phyloP scores from a whole-genome alignment of 2,113 vertebrate genomes.

The Pollimyrus isidori region DNA sequence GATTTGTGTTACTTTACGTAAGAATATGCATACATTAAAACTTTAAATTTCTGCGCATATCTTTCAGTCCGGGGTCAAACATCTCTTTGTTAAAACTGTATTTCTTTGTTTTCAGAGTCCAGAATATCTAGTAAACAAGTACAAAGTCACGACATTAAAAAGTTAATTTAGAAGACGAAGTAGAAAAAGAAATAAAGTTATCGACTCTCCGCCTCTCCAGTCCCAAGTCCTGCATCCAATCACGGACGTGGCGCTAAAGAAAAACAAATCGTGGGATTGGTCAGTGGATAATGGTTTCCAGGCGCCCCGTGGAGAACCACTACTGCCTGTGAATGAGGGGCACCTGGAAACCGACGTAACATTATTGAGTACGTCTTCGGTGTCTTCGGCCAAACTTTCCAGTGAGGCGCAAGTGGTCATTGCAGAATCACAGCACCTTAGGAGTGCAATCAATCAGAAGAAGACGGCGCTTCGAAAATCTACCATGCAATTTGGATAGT shows the following conservation, averaged over 20 bases:
- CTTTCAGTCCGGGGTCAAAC: neutral
- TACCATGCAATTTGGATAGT: neutral
- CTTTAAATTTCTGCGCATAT: neutral
- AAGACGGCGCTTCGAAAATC: neutral
- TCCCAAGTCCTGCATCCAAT: conserved; percentile 36
- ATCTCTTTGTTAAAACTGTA: neutral
- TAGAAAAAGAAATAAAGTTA: conserved; percentile 13
- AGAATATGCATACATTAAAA: neutral
- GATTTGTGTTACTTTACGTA: neutral
- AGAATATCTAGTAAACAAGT: neutral
- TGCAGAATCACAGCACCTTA: conserved; percentile 19
- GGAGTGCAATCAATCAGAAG: neutral
- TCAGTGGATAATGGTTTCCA: conserved; percentile 38
- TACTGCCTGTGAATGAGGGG: conserved; percentile 33
- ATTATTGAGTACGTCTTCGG: conserved; percentile 30
- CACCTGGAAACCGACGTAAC: conserved; percentile 45
- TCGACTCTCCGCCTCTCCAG: conserved; percentile 31
- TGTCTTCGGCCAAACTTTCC: conserved; percentile 26
- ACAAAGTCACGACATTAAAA: neutral
- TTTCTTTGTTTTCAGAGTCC: neutral
- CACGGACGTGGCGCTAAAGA: conserved; percentile 17
- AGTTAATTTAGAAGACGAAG: neutral
- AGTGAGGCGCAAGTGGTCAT: conserved; percentile 24
- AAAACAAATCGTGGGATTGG: conserved; percentile 53
- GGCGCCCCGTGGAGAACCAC: conserved; percentile 35